phyloP scores from a whole-genome alignment of 2,113 vertebrate species.

The Neotoma lepida region DNA sequence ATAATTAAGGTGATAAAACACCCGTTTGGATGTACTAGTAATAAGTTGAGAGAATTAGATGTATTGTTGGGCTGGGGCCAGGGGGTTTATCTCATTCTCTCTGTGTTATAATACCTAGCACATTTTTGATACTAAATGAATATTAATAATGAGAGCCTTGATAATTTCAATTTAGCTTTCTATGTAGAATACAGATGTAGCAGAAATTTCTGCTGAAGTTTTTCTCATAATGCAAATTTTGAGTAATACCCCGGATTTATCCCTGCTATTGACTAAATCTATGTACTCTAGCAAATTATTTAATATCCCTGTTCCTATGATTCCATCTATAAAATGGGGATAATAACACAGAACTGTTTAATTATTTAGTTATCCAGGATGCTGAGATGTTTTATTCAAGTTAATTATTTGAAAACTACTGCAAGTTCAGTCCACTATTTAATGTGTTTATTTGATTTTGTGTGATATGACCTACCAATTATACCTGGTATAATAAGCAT shows the following conservation, averaged over 20 bases:
- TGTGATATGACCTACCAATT: constrained; percentile 50
- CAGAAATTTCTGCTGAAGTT: constrained; percentile 82
- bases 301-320: constrained; percentile 73
- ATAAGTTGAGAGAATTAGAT: constrained; percentile 76
- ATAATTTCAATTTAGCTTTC: constrained; percentile 77
- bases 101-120: constrained; percentile 75
- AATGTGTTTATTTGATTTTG: constrained; percentile 52
- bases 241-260: constrained; percentile 68
- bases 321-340: constrained; percentile 78
- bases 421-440: constrained; percentile 59
- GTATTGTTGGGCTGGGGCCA: constrained; percentile 74
- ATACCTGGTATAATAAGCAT: constrained; percentile 15
- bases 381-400: constrained; percentile 65
- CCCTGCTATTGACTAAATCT: constrained; percentile 59
- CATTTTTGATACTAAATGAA: constrained; percentile 75
- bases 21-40: constrained; percentile 69
- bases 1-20: constrained; percentile 81
- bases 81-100: constrained; percentile 73
- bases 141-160: constrained; percentile 74
- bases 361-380: constrained; percentile 76
- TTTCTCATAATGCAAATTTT: constrained; percentile 78
- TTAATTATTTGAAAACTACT: constrained; percentile 70
- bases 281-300: constrained; percentile 69
- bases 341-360: constrained; percentile 72
- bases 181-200: constrained; percentile 74